phyloP scores from a whole-genome alignment of 2,888 invertebrate genomes.

The Papilio elwesi region DNA sequence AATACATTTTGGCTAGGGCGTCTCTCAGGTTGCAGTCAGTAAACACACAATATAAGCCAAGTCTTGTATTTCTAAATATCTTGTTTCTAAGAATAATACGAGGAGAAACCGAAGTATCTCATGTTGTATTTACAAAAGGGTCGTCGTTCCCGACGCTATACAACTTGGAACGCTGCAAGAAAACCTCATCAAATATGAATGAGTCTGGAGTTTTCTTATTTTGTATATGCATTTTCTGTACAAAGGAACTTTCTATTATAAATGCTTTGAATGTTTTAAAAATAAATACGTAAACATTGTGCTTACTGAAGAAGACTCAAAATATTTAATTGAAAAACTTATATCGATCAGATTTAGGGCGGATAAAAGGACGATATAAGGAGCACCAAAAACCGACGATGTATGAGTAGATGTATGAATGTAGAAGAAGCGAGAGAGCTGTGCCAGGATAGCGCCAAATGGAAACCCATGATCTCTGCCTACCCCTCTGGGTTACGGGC shows the following conservation, averaged over 20 bases:
- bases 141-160: background rate
- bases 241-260: background rate
- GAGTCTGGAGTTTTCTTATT: constrained; percentile 6
- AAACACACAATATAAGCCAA: background rate
- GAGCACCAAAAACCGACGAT: too few relatives aligned
- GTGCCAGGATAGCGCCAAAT: too few relatives aligned
- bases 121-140: constrained; percentile 29
- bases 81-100: constrained; percentile 9
- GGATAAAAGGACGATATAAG: too few relatives aligned
- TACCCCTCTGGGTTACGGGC: too few relatives aligned
- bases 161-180: constrained; percentile 3
- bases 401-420: too few relatives aligned
- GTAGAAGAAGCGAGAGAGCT: too few relatives aligned
- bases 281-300: background rate
- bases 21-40: background rate
- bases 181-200: constrained; percentile 21
- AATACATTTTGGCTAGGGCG: too few relatives aligned
- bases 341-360: too few relatives aligned
- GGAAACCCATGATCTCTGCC: too few relatives aligned
- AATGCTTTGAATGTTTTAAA: background rate
- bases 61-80: background rate
- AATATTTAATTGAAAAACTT: too few relatives aligned
- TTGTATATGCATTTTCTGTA: background rate
- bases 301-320: background rate
- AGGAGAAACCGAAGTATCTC: constrained; percentile 8